A percentile compares a stretch with the other conserved stretches of the same genome.
Evolutionary conservation across 2,888 invertebrate genomes (phyloP).

Genomic region (Drosophila fungiperda): DNA sequence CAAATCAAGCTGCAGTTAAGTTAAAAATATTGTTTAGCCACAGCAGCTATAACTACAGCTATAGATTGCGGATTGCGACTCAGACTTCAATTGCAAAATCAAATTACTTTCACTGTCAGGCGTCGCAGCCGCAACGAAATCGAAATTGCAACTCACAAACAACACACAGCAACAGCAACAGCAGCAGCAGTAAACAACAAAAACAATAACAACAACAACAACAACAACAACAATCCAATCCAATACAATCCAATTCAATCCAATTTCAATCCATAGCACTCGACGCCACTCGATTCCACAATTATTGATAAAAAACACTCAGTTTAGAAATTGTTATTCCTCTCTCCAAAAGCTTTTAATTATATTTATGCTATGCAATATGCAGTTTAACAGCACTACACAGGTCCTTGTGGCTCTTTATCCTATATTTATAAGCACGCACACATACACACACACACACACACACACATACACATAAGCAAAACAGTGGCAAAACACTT

Average conservation of each 20-base stretch:
- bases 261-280: conserved; percentile 47
- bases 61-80: conserved; percentile 46
- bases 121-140: conserved; percentile 56
- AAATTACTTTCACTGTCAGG: conserved; percentile 83
- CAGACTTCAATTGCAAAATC: conserved; percentile 79
- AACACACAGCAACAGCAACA: conserved; percentile 24
- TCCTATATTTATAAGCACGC: conserved; percentile 41
- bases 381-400: conserved; percentile 3
- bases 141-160: conserved; percentile 54
- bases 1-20: conserved; percentile 45
- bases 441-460: conserved; percentile 15
- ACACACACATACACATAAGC: conserved; percentile 28
- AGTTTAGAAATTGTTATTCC: conserved; percentile 49
- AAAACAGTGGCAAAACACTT: conserved; percentile 42
- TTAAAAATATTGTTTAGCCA: conserved; percentile 60
- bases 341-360: conserved; percentile 7
- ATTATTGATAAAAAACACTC: conserved; percentile 34
- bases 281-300: conserved; percentile 48
- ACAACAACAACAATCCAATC: conserved; percentile 12
- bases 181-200: conserved; percentile 13
- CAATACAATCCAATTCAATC: conserved; percentile 40
- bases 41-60: conserved; percentile 25
- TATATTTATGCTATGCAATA: conserved; percentile 16
- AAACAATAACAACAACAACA: conserved; percentile 20
- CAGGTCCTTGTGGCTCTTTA: conserved; percentile 52